A percentile compares a stretch with the other conserved stretches of the same genome.
phyloP scores from a whole-genome alignment of 2,888 invertebrate genomes.

The Cheilosia vulpina region DNA sequence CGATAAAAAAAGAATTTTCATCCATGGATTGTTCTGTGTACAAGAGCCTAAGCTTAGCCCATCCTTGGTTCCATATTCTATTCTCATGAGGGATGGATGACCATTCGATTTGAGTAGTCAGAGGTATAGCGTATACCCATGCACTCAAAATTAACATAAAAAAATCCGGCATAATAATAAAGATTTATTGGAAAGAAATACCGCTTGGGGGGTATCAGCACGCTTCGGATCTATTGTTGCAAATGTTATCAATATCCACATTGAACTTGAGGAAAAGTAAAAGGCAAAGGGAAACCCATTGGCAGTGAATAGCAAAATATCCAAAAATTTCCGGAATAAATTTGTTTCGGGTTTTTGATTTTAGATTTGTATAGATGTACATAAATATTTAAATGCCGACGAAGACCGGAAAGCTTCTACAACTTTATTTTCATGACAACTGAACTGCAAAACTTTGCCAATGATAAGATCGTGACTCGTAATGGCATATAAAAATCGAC shows the following conservation, averaged over 20 bases:
- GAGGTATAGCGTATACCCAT: neutral
- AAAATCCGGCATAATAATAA: slow-evolving; percentile 55
- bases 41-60: slow-evolving; percentile 37
- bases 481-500: neutral
- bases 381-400: slow-evolving; percentile 2
- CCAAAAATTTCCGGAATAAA: slow-evolving; percentile 38
- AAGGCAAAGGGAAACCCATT: slow-evolving; percentile 48
- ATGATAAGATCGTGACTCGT: neutral
- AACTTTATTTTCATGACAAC: neutral
- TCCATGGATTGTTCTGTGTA: slow-evolving; percentile 6
- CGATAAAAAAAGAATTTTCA: slow-evolving; percentile 2
- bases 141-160: slow-evolving; percentile 58
- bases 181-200: slow-evolving; percentile 51
- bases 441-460: neutral
- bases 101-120: slow-evolving; percentile 9
- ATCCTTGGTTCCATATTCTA: slow-evolving; percentile 22
- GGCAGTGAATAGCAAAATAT: slow-evolving; percentile 7
- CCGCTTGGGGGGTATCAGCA: slow-evolving; percentile 38
- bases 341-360: slow-evolving; percentile 34
- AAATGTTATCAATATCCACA: slow-evolving; percentile 38
- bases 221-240: slow-evolving; percentile 34
- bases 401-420: neutral
- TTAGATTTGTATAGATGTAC: neutral
- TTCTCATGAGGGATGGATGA: slow-evolving; percentile 15
- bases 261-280: neutral